Evolutionary conservation across 2,113 vertebrate genomes (phyloP), one percentile per base, ranked within the genome.

Genomic region (Caranx ignobilis): DNA sequence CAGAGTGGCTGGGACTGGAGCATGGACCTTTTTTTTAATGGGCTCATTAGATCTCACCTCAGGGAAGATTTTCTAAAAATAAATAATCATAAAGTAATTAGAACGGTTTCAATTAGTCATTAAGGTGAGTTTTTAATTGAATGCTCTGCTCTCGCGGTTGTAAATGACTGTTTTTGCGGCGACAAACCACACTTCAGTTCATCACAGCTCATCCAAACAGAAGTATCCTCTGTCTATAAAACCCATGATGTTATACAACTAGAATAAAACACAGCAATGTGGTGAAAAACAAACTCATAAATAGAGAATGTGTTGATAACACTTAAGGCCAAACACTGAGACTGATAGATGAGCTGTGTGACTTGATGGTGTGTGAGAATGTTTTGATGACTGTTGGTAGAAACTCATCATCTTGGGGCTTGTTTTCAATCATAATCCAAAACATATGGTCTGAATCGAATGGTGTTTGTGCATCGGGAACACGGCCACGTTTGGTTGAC

Each of bases 21-120:
- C 84, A 77, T 52, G 55, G 82, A 65, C 19, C 18, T 59, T 75
- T 82, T 41, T 9, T 82, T 41, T 9, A 41, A 9, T 79, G 71
- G 71, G 34, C 63, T 81, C 16, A 82, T 79, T 80, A 84, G 56
- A 69, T 63, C 47, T 31, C 60, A 63, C 69, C 56, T 72, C 56
- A 9, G 55, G 80, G 74, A 12, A 66, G 31, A 37, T 35, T 59
- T 39, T 80, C 61, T 71, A 57, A 83, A 60, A 62, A 68, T 64
- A 32, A 59, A 77, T 54, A 81, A 50, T 72, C n/a, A 73, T 10
- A 32, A 80, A 83, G 79, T 62, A 76, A 21, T 77, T 34, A 62
- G 64, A 75, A 48, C n/a, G 68, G 56, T 48, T 61, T 69, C 12
- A 68, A 50, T 71, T 41, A 9, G 66, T 72, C 19, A 68, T 57